Evolutionary conservation across 2,888 invertebrate genomes (phyloP).

Genomic region (Callimorpha dominula): DNA sequence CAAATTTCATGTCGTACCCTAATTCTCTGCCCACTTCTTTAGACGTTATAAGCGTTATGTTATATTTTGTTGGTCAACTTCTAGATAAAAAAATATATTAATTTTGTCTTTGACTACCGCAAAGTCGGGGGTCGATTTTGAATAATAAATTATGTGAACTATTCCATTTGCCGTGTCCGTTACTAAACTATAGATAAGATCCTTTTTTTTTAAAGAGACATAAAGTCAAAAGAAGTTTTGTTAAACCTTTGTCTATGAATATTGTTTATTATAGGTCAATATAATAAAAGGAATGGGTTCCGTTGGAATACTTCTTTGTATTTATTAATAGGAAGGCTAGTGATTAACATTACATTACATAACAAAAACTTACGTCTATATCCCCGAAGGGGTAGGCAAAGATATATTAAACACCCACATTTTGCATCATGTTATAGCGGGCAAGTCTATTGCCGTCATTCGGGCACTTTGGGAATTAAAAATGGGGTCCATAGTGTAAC

Average conservation of each 20-base stretch:
- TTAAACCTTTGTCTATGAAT: constrained; percentile 42
- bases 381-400: too few relatives aligned
- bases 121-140: constrained; percentile 33
- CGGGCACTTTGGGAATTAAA: too few relatives aligned
- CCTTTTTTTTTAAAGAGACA: constrained; percentile 65
- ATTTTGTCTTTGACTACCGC: constrained; percentile 14
- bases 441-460: too few relatives aligned
- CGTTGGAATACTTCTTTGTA: not conserved
- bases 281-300: constrained; percentile 36
- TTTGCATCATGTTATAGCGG: too few relatives aligned
- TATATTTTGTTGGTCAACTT: not conserved
- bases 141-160: constrained; percentile 49
- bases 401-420: too few relatives aligned
- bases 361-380: too few relatives aligned
- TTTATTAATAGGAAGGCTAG: not conserved
- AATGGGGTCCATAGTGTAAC: too few relatives aligned
- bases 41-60: constrained; percentile 1
- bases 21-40: not conserved
- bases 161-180: constrained; percentile 60
- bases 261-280: constrained; percentile 23
- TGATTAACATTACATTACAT: too few relatives aligned
- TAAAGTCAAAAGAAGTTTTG: constrained; percentile 43
- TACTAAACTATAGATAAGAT: constrained; percentile 64
- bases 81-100: constrained; percentile 17
- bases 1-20: not conserved